These are phyloP conservation scores for Xanthostigma xanthostigma DNA, from an alignment of 2,888 invertebrate genomes.

Conservation along the genomic window DNA sequence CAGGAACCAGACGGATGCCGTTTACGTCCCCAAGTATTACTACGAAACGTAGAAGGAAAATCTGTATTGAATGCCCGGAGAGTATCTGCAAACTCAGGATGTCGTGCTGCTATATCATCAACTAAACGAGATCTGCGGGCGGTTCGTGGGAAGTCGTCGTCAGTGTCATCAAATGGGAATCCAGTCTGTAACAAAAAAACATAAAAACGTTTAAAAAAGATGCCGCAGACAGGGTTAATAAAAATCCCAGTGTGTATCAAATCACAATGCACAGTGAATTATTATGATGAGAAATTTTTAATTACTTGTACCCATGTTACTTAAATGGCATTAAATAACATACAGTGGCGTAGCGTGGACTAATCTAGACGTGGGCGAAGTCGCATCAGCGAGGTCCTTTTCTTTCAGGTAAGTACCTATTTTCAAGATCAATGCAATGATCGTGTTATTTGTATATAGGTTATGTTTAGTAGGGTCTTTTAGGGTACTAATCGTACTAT, in stretches of 20 bases:
- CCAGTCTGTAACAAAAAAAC: constrained; percentile 35
- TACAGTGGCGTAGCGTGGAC: no score
- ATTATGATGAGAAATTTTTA: not conserved
- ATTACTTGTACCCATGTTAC: no score
- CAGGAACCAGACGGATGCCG: constrained; percentile 3
- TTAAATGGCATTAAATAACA: no score
- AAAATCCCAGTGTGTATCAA: not conserved
- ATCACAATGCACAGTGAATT: not conserved
- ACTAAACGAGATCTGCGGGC: constrained; percentile 36
- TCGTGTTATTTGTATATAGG: no score
- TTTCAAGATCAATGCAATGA: no score
- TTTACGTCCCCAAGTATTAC: not conserved
- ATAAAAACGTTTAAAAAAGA: constrained; percentile 6
- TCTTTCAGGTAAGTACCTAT: no score
- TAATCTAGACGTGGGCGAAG: no score
- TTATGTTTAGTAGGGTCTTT: no score
- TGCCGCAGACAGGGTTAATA: not conserved
- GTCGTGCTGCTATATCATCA: constrained; percentile 54
- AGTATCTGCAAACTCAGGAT: constrained; percentile 61
- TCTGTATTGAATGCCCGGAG: constrained; percentile 29
- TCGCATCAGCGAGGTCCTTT: no score
- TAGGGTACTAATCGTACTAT: no score
- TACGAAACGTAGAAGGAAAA: constrained; percentile 2
- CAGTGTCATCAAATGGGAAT: constrained; percentile 50
- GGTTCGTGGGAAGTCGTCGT: constrained; percentile 11